These are phyloP conservation scores for Pocillopora meandrina DNA, from an alignment of 92 coral and sea anemone species.

Conservation along the genomic window DNA sequence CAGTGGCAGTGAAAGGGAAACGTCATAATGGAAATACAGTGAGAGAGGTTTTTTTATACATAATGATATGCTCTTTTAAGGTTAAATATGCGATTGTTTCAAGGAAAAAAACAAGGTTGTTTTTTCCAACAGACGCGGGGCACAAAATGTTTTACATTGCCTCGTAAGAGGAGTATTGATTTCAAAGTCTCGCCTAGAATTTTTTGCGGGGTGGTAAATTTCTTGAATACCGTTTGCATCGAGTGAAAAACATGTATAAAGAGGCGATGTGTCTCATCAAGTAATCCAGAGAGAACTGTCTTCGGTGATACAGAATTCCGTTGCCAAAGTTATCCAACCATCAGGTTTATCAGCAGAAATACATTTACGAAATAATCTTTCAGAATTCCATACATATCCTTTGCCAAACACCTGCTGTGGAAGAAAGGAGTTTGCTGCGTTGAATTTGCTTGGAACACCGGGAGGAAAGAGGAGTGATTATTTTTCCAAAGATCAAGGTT, in stretches of 20 bases:
- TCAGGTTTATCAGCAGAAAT: conserved; percentile 14
- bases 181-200: conserved; percentile 36
- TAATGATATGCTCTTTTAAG: not conserved
- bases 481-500: no score
- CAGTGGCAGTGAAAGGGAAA: not conserved
- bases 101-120: not conserved
- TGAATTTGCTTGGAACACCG: not conserved
- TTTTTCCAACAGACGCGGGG: not conserved
- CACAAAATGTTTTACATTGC: conserved; percentile 3
- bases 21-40: not conserved
- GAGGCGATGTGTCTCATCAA: conserved; percentile 14
- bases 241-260: not conserved
- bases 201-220: conserved; percentile 9
- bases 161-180: conserved; percentile 3
- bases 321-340: not conserved
- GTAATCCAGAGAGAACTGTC: conserved; percentile 3
- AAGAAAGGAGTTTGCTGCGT: not conserved
- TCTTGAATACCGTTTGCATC: conserved; percentile 23
- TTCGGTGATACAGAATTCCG: not conserved
- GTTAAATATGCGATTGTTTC: not conserved
- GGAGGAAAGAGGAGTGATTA: no score
- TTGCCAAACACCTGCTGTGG: not conserved
- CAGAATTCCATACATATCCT: not conserved
- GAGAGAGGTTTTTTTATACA: not conserved
- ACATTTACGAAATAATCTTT: conserved; percentile 12